Evolutionary conservation across 1,140 invertebrate genomes (phyloP).

Genomic region (Drosophila grimshawi): DNA sequence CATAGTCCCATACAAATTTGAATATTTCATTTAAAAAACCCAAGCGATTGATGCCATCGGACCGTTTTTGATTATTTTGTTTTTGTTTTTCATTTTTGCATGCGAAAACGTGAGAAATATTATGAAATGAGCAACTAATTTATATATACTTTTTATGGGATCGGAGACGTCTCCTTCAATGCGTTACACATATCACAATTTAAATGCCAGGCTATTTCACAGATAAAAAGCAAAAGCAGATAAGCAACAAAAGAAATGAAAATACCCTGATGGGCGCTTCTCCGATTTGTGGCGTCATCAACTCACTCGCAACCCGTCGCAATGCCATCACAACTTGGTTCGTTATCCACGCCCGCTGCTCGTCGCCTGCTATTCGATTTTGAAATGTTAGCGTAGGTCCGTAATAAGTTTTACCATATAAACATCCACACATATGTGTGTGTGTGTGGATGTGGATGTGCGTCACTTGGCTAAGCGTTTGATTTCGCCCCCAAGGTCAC

Average conservation of each 20-base stretch:
- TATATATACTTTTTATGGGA: neutral
- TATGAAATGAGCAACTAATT: neutral
- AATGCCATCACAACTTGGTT: neutral
- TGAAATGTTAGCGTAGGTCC: slow-evolving; percentile 73
- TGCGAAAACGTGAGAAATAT: no score
- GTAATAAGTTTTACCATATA: slow-evolving; percentile 56
- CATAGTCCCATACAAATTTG: no score
- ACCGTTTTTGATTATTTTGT: no score
- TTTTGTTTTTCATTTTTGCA: no score
- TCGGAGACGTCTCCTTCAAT: neutral
- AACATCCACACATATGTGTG: neutral
- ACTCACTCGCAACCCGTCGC: neutral
- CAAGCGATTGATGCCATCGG: no score
- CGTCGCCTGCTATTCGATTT: slow-evolving; percentile 41
- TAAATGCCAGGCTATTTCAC: no score
- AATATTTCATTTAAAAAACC: no score
- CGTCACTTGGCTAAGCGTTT: slow-evolving; percentile 7
- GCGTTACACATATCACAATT: no score
- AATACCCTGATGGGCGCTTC: neutral
- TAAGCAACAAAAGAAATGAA: neutral
- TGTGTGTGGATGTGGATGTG: neutral
- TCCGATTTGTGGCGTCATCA: neutral
- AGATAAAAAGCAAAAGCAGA: slow-evolving; percentile 4
- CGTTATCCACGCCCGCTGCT: slow-evolving; percentile 1
- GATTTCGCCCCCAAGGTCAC: slow-evolving; percentile 27